Evolutionary conservation across 2,113 vertebrate genomes (phyloP).

Genomic region (Catharus bicknelli): DNA sequence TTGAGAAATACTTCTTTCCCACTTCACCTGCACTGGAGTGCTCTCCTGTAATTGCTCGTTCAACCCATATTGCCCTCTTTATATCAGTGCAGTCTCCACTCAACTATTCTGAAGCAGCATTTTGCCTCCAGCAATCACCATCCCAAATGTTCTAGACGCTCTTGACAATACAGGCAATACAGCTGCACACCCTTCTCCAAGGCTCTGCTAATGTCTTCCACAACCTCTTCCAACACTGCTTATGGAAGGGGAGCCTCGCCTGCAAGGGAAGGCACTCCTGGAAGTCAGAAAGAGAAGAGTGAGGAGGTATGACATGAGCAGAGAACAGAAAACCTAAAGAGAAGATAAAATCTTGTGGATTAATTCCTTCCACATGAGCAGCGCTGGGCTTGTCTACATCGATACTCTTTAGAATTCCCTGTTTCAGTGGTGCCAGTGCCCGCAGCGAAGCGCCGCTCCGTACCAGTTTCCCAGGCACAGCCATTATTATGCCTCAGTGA

Average conservation of each 20-base stretch:
- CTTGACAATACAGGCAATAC: background rate
- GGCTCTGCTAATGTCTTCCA: background rate
- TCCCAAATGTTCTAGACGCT: background rate
- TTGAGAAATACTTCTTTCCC: background rate
- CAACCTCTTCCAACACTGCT: background rate
- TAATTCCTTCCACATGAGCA: conserved; percentile 5
- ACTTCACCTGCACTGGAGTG: background rate
- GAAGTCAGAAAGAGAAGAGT: background rate
- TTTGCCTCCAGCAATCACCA: conserved; percentile 12
- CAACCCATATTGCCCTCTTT: background rate
- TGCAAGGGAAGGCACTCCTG: background rate
- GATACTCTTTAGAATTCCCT: background rate
- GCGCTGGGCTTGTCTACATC: background rate
- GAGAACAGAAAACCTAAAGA: background rate
- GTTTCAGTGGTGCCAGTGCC: background rate
- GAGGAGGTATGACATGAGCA: background rate
- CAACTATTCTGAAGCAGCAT: background rate
- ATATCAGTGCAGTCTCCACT: background rate
- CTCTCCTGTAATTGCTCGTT: background rate
- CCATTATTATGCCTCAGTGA: rapidly evolving
- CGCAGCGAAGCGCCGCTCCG: background rate
- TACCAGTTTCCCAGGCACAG: conserved; percentile 17
- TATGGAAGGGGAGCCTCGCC: background rate
- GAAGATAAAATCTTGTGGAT: conserved; percentile 36
- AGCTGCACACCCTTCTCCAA: background rate